Base-by-base conservation (phyloP, 2,113 vertebrate genomes). In the Pardalotus punctatus region DNA sequence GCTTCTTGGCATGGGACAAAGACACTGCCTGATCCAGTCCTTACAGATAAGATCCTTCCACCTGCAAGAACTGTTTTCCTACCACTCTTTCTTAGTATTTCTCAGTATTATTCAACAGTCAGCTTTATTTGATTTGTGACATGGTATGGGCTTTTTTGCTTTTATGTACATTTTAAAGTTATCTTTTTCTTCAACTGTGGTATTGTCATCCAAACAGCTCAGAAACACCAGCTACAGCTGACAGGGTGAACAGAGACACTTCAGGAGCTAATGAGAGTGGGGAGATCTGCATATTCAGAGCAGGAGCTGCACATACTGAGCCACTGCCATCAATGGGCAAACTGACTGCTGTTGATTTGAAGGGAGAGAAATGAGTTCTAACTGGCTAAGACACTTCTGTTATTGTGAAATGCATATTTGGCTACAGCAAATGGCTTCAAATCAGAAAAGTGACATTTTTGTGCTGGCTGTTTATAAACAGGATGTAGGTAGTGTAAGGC, bases 381-480 rank as follows among this genome's bases (percentile, higher is more conserved):
- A 87, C 72, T 90, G 81, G 76, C 38, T 62, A 36, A 62, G 81
- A 54, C 50, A 73, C 36, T 76, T 82, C 14, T 62, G 77, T 71
- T 91, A 74, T 77, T 6, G 0, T 70, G 61, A 96, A 89, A 93
- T 94, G 96, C 71, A 19, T 93, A 96, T 94, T 95, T 96, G 96
- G 87, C 79, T 92, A 78, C 73, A 93, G 85, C 50, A 96, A 95
- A 93, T 69, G 69, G 83, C 81, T 69, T 76, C 88, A 81, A 89
- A 94, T 81, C 91, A 92, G 86, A 94, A 71, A 95, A 94, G 89
- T 89, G 38, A 81, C 87, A 95, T 96, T 96, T 86, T 96, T 97
- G 92, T 93, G 43, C 76, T 61, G 78, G 70, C 81, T 97, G 94
- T 96, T 97, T 97, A 96, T 94, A 96, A 90, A 90, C 60, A 90